Evolutionary conservation across 1,140 invertebrate species (phyloP).

Genomic region (Drosophila ironensis): DNA sequence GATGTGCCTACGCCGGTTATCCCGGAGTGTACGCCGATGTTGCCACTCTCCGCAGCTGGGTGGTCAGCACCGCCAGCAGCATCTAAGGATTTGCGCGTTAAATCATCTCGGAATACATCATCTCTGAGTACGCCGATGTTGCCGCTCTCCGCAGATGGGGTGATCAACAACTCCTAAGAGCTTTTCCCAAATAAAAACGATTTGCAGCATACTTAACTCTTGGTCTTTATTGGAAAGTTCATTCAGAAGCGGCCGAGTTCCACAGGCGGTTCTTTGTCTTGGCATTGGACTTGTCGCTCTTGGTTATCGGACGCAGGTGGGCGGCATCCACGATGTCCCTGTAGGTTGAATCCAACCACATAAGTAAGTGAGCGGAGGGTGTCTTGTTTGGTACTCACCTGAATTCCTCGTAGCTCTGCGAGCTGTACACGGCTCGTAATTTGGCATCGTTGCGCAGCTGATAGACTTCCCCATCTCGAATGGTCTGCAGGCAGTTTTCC

Average conservation of each 20-base stretch:
- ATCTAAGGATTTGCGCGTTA: not conserved
- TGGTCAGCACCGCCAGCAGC: slow-evolving; percentile 19
- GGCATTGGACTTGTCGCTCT: slow-evolving; percentile 77
- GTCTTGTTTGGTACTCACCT: slow-evolving; percentile 82
- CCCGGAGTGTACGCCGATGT: slow-evolving; percentile 86
- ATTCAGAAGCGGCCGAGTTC: slow-evolving; percentile 69
- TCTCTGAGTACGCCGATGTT: not conserved
- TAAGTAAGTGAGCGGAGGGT: not conserved
- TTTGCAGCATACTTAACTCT: not conserved
- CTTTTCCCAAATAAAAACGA: slow-evolving; percentile 10
- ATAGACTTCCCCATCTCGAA: slow-evolving; percentile 83
- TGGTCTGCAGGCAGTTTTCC: slow-evolving; percentile 46
- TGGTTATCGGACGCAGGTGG: slow-evolving; percentile 81
- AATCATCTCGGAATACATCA: not conserved
- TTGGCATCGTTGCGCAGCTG: slow-evolving; percentile 85
- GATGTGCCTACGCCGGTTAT: slow-evolving; percentile 83
- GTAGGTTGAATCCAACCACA: not conserved
- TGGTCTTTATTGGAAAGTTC: slow-evolving; percentile 39
- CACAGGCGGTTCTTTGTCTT: slow-evolving; percentile 72
- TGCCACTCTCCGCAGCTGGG: slow-evolving; percentile 50
- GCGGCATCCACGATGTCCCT: slow-evolving; percentile 83
- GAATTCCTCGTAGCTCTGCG: slow-evolving; percentile 85
- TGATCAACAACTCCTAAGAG: slow-evolving; percentile 11
- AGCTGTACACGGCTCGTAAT: slow-evolving; percentile 83
- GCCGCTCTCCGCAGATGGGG: not conserved